These are phyloP conservation scores for Thamnaconus septentrionalis DNA, from an alignment of 2,113 vertebrate species.

Conservation along the genomic window DNA sequence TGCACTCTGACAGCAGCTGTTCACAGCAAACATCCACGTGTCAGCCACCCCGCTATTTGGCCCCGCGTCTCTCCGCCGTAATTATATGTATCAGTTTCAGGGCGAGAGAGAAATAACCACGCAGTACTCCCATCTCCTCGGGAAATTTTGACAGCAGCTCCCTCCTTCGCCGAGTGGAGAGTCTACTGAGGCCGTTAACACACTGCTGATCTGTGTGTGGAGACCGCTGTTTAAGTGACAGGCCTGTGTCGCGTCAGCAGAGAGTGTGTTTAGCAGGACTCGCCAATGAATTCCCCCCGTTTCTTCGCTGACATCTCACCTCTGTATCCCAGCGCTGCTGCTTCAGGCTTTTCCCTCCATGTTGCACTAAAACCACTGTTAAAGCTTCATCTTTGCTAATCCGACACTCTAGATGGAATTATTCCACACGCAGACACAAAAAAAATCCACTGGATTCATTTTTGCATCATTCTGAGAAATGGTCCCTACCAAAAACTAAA, in stretches of 20 bases:
- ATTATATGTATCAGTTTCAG: conserved; percentile 59
- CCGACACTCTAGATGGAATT: too few relatives aligned
- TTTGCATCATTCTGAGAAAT: too few relatives aligned
- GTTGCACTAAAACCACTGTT: too few relatives aligned
- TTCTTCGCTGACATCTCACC: too few relatives aligned
- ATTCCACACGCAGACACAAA: too few relatives aligned
- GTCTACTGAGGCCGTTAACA: conserved; percentile 15
- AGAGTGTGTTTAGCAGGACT: neutral
- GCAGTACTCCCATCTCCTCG: conserved; percentile 18
- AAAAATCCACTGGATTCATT: too few relatives aligned
- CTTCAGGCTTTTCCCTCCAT: too few relatives aligned
- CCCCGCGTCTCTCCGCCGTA: conserved; percentile 31
- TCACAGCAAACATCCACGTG: conserved; percentile 49
- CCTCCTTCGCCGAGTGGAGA: conserved; percentile 27
- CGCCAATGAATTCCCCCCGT: too few relatives aligned
- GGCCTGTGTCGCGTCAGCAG: conserved; percentile 5
- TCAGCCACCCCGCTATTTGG: conserved; percentile 51
- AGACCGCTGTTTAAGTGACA: neutral
- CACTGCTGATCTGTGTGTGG: conserved; percentile 17
- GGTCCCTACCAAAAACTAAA: too few relatives aligned
- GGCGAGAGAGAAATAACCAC: conserved; percentile 44
- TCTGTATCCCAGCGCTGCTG: too few relatives aligned
- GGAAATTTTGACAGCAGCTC: neutral
- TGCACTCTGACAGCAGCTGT: conserved; percentile 57
- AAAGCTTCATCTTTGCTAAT: too few relatives aligned